phyloP scores from a whole-genome alignment of 2,113 vertebrate genomes.

The Falco punctatus region DNA sequence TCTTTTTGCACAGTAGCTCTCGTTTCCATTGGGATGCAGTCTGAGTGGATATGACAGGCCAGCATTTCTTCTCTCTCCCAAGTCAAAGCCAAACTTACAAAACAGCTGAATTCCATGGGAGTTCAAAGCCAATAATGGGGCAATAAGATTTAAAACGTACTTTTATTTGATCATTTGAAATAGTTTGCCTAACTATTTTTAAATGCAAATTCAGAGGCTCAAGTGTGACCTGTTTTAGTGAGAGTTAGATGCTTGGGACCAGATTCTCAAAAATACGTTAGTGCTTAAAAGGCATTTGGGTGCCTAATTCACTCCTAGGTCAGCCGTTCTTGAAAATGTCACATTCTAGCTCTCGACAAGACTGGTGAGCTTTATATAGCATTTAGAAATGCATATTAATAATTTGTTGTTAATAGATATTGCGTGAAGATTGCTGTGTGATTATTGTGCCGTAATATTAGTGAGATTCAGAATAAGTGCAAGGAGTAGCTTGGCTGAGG shows the following conservation, averaged over 20 bases:
- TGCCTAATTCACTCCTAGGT: background rate
- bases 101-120: background rate
- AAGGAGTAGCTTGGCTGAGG: background rate
- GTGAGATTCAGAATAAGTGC: background rate
- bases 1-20: background rate
- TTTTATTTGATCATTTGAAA: background rate
- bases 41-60: background rate
- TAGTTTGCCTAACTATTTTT: background rate
- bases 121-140: background rate
- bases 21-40: background rate
- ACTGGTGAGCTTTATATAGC: background rate
- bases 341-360: background rate
- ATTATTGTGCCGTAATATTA: background rate
- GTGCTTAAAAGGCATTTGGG: background rate
- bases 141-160: background rate
- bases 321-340: background rate
- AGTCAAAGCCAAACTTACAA: constrained; percentile 1
- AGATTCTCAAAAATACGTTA: background rate
- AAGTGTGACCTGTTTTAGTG: background rate
- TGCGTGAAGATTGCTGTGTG: background rate
- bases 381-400: background rate
- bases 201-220: background rate
- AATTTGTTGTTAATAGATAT: background rate
- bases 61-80: background rate
- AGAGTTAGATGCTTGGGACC: background rate